These are phyloP conservation scores for Drosophila greeni DNA, from an alignment of 2,888 invertebrate species.

Conservation along the genomic window DNA sequence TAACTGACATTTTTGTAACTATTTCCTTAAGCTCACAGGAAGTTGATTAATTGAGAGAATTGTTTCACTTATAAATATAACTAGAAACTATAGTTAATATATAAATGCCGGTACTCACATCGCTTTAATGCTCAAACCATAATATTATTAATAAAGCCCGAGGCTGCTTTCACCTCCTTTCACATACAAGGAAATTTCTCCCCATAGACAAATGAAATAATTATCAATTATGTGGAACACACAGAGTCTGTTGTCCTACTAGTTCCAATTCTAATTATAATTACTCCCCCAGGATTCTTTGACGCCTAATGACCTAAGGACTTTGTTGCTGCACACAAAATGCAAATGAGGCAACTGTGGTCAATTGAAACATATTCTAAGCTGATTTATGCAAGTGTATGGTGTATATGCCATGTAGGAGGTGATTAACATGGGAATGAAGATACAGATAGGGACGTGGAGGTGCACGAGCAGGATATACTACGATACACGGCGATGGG, in stretches of 20 bases:
- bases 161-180: conserved; percentile 11
- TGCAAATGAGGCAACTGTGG: conserved; percentile 49
- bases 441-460: conserved; percentile 32
- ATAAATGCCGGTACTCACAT: not conserved
- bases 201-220: conserved; percentile 39
- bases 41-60: not conserved
- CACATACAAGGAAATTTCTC: conserved; percentile 15
- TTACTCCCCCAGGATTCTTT: conserved; percentile 44
- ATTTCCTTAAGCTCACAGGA: no score
- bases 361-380: conserved; percentile 55
- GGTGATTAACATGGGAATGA: conserved; percentile 50
- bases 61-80: not conserved
- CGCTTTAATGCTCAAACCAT: not conserved
- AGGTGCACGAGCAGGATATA: conserved; percentile 1
- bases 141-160: conserved; percentile 13
- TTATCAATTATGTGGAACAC: conserved; percentile 38
- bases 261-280: conserved; percentile 42
- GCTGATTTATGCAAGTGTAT: conserved; percentile 54
- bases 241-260: conserved; percentile 28
- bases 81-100: not conserved
- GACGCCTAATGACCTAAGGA: conserved; percentile 50
- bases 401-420: conserved; percentile 24
- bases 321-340: conserved; percentile 29
- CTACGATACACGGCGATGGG: conserved; percentile 1
- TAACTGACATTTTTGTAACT: not conserved